A percentile compares a stretch with the other conserved stretches of the same genome.
phyloP scores from a whole-genome alignment of 1,140 invertebrate genomes.

The Orussus abietinus region DNA sequence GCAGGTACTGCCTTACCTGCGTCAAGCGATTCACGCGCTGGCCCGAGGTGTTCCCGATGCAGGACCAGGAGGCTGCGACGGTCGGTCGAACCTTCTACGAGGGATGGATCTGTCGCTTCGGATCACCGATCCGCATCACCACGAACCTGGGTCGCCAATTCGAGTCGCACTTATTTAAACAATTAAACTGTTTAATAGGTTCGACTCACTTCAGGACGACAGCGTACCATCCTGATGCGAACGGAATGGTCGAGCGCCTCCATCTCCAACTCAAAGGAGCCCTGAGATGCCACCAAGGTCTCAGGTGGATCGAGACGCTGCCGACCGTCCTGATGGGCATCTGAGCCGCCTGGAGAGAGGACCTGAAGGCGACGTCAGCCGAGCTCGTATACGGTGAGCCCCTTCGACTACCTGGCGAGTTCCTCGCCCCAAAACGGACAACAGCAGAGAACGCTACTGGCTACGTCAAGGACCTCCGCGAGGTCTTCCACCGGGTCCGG shows the following conservation, averaged over 20 bases:
- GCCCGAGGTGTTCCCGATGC: too few species aligned
- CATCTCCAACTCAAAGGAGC: slow-evolving; percentile 34
- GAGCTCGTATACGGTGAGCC: slow-evolving; percentile 25
- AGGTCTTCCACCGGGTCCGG: neutral
- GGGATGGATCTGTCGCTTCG: too few species aligned
- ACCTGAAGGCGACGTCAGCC: slow-evolving; percentile 24
- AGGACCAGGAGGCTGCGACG: too few species aligned
- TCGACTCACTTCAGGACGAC: slow-evolving; percentile 20
- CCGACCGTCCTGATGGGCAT: slow-evolving; percentile 24
- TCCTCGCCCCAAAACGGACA: neutral
- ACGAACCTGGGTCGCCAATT: too few species aligned
- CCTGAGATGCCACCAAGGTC: slow-evolving; percentile 11
- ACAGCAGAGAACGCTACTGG: neutral
- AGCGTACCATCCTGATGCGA: slow-evolving; percentile 30
- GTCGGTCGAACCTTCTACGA: too few species aligned
- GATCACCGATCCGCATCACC: too few species aligned
- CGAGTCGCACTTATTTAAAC: too few species aligned
- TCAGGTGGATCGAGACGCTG: slow-evolving; percentile 14
- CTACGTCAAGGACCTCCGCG: slow-evolving; percentile 5
- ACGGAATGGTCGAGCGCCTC: slow-evolving; percentile 33
- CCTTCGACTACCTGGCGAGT: slow-evolving; percentile 25
- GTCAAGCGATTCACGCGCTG: too few species aligned
- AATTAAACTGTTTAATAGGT: too few species aligned
- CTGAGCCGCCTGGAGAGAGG: slow-evolving; percentile 19
- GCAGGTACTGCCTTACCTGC: too few species aligned